Evolutionary conservation across 1,140 invertebrate species (phyloP).

Genomic region (Choristoneura fumiferana): DNA sequence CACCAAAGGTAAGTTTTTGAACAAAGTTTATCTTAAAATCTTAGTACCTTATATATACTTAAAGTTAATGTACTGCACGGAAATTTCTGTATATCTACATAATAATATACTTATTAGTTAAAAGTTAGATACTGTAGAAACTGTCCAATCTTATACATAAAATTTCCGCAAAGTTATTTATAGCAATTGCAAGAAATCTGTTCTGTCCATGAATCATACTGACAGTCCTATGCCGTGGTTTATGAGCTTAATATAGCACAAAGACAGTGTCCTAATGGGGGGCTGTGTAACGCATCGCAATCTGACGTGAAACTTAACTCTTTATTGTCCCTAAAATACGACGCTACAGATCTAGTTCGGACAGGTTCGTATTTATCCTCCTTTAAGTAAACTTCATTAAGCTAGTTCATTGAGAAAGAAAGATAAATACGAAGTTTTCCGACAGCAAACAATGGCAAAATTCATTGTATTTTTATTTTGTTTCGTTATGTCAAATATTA

Average conservation of each 20-base stretch:
- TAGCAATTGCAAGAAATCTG: conserved; percentile 10
- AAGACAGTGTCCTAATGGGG: conserved; percentile 10
- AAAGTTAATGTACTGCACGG: neutral
- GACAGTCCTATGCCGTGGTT: conserved; percentile 2
- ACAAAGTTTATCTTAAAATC: too few relatives aligned
- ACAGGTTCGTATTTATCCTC: too few relatives aligned
- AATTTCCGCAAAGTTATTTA: neutral
- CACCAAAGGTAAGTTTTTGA: conserved; percentile 72
- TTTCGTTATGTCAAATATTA: too few relatives aligned
- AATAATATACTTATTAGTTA: too few relatives aligned
- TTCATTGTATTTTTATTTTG: too few relatives aligned
- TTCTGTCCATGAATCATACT: conserved; percentile 16
- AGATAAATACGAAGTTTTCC: too few relatives aligned
- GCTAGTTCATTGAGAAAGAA: too few relatives aligned
- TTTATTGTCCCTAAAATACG: neutral
- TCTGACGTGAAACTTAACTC: neutral
- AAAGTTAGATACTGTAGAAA: too few relatives aligned
- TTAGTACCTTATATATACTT: neutral
- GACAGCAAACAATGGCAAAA: too few relatives aligned
- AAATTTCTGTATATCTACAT: too few relatives aligned
- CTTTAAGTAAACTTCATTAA: too few relatives aligned
- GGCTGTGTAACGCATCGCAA: conserved; percentile 2
- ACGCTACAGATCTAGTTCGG: too few relatives aligned
- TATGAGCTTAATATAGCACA: conserved; percentile 11
- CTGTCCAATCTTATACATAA: neutral